Evolutionary conservation across 2,797 vertebrate genomes (phyloP).

Genomic region (Melopsittacus undulatus): DNA sequence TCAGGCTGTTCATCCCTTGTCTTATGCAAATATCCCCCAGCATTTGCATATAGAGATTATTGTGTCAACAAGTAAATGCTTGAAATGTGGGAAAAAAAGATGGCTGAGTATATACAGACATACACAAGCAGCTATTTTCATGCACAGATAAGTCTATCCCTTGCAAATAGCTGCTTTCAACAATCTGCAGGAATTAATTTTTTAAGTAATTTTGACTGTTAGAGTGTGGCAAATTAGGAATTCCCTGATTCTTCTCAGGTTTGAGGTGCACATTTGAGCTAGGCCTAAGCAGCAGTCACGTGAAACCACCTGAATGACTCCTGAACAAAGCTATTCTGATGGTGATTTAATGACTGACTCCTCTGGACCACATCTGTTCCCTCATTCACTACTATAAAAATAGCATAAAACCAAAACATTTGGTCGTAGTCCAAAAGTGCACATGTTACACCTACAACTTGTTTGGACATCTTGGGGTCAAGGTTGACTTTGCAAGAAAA

Average conservation of each 20-base stretch:
- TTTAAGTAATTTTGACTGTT: background rate
- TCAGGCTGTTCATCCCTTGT: background rate
- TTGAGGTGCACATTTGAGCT: background rate
- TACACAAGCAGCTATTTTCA: background rate
- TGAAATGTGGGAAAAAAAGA: background rate
- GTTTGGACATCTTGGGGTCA: conserved; percentile 32
- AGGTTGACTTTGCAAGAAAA: background rate
- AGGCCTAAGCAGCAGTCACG: background rate
- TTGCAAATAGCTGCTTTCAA: background rate
- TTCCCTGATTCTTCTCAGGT: background rate
- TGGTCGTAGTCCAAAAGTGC: background rate
- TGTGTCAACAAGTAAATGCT: background rate
- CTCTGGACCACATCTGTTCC: background rate
- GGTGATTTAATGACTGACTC: background rate
- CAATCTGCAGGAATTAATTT: background rate
- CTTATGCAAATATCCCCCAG: background rate
- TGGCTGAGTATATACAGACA: background rate
- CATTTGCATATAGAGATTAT: background rate
- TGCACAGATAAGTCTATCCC: background rate
- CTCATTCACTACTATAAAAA: background rate
- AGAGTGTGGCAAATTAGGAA: background rate
- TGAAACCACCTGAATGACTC: background rate
- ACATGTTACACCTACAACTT: background rate
- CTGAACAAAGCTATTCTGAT: background rate
- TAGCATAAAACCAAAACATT: background rate